Evolutionary conservation across 1,140 invertebrate genomes (phyloP), one percentile per base, ranked within the genome.

Genomic region (Hetaerina americana): DNA sequence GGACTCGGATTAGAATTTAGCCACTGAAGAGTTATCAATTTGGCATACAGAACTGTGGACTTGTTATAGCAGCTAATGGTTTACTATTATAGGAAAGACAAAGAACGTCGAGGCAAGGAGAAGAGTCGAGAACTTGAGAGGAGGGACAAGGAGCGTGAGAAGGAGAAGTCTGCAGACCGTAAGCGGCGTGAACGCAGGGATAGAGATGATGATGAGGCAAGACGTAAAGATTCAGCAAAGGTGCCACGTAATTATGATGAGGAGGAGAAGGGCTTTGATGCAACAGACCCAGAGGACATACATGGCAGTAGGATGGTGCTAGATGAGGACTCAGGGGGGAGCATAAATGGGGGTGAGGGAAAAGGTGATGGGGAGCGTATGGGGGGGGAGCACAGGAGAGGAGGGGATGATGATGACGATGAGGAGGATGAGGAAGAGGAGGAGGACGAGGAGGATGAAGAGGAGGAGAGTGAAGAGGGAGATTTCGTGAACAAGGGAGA

Each of bases 201-300:
- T 57, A 57, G 40, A 10, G 40, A 57, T 57, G 40, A 57, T 12
- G 77, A 74, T 74, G 75, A 71, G 75, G 74, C 73, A 75, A 78
- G 27, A 73, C 75, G 75, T 72, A 76, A 70, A 74, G 77, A 76
- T 28, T 40, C 74, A 25, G 73, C 78, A 0, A 82, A 84, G 78
- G 77, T 83, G 3, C 78, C 79, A 0, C 77, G 83, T 26, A 82
- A 85, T 77, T 85, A 85, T 75, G 84, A 85, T 76, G 83, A 84
- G 74, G 83, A 85, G 75, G 83, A 85, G 73, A 81, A 82, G 71
- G 82, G 81, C 12, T 80, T 79, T 75, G 84, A 82, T 71, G 76
- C 78, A 24, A 66, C 67, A 5, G 40, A 57, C 22, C 40, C 15
- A 12, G 40, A 57, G 15, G 40, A 57, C 22, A 18, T 57, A 57